Percentiles rank a stretch among this genome's conserved stretches.
Evolutionary conservation across 2,888 invertebrate species (phyloP).

Genomic region (Pseudococcus viburni): DNA sequence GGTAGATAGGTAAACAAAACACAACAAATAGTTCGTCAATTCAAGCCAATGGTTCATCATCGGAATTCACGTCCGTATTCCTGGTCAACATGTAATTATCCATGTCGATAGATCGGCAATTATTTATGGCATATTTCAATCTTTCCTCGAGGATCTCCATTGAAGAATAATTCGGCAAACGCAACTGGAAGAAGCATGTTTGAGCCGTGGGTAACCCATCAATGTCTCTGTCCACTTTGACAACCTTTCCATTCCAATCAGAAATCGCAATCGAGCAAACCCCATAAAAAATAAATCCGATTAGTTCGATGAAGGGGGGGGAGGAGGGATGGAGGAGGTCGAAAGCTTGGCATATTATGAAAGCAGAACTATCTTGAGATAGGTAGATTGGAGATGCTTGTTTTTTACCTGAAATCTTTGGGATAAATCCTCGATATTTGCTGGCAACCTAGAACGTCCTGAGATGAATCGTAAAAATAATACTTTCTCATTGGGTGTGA

Average conservation of each 20-base stretch:
- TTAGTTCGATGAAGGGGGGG: no score
- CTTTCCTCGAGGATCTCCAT: slow-evolving; percentile 77
- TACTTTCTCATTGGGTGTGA: slow-evolving; percentile 77
- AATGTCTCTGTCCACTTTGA: slow-evolving; percentile 75
- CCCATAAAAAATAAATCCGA: background rate
- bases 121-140: slow-evolving; percentile 78
- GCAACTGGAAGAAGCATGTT: slow-evolving; percentile 77
- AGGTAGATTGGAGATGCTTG: no score
- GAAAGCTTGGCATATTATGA: background rate
- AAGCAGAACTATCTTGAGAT: no score
- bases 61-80: slow-evolving; percentile 74
- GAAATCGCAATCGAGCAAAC: no score
- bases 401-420: slow-evolving; percentile 76
- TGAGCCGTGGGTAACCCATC: slow-evolving; percentile 79
- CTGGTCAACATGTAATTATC: slow-evolving; percentile 80
- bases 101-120: slow-evolving; percentile 80
- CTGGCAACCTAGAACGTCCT: slow-evolving; percentile 77
- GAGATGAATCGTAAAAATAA: slow-evolving; percentile 80
- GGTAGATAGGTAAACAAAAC: background rate
- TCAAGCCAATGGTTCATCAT: slow-evolving; percentile 71
- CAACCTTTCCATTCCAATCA: slow-evolving; percentile 71
- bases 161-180: slow-evolving; percentile 77
- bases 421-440: slow-evolving; percentile 78
- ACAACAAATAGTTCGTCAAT: background rate
- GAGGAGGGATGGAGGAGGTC: background rate